Percentiles rank a stretch among this genome's conserved stretches.
phyloP scores from a whole-genome alignment of 1,140 invertebrate genomes.

The Cyclina sinensis region DNA sequence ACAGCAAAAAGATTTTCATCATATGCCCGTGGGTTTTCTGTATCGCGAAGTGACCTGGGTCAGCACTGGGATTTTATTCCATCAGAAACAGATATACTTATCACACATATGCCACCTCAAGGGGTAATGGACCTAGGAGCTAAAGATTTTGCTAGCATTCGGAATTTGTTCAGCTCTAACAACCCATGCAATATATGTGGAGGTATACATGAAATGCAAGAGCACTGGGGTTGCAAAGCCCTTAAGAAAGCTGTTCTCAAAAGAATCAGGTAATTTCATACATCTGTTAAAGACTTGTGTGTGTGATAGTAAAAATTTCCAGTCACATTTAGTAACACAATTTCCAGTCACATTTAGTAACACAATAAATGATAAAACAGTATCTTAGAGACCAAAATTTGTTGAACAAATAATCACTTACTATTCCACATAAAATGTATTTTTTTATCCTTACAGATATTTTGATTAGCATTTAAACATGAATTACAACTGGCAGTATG shows the following conservation, averaged over 20 bases:
- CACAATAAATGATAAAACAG: too few species aligned
- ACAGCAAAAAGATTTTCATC: slow-evolving; percentile 41
- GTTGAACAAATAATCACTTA: too few species aligned
- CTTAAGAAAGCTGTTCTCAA: slow-evolving; percentile 38
- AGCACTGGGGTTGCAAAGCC: slow-evolving; percentile 54
- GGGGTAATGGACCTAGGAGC: slow-evolving; percentile 45
- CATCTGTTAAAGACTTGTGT: too few species aligned
- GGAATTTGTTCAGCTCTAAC: slow-evolving; percentile 35
- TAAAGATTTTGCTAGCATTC: slow-evolving; percentile 26
- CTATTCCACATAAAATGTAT: too few species aligned
- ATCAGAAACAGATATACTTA: slow-evolving; percentile 50
- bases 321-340: too few species aligned
- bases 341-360: too few species aligned
- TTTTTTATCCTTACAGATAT: too few species aligned
- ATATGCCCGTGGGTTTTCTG: slow-evolving; percentile 42
- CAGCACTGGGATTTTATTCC: slow-evolving; percentile 43
- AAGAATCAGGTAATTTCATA: slow-evolving; percentile 17
- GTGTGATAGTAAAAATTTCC: too few species aligned
- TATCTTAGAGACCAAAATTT: too few species aligned
- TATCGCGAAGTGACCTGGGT: neutral
- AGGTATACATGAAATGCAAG: slow-evolving; percentile 8
- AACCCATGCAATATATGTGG: slow-evolving; percentile 38
- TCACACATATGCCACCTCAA: slow-evolving; percentile 61
- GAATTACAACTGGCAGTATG: too few species aligned
- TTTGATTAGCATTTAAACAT: too few species aligned